Percentiles rank a stretch among this genome's conserved stretches.
Conservation (phyloP, 2,113 vertebrate genomes). For the Mesitornis unicolor region DNA sequence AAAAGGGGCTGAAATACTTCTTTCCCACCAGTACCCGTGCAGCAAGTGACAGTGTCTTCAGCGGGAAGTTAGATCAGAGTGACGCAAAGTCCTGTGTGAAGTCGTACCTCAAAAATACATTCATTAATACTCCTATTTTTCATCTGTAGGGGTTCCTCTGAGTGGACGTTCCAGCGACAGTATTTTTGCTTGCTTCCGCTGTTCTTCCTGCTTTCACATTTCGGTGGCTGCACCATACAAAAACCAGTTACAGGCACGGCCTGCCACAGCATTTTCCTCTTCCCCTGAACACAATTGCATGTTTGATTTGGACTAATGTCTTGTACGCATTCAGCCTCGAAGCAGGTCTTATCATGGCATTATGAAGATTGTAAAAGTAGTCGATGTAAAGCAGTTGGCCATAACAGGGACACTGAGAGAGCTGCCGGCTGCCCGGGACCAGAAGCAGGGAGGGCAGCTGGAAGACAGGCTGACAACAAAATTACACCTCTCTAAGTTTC, state of each 20-base stretch:
- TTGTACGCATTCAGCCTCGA: neutral
- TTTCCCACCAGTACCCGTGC: fast-evolving
- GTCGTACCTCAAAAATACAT: neutral
- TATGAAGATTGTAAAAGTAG: neutral
- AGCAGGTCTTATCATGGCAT: neutral
- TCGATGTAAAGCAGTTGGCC: neutral
- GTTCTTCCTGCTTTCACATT: neutral
- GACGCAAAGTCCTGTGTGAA: neutral
- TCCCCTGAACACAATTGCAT: fast-evolving
- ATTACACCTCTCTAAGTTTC: fast-evolving
- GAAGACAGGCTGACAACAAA: neutral
- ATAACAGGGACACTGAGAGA: neutral
- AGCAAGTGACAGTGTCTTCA: neutral
- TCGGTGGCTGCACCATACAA: neutral
- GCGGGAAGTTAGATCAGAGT: neutral
- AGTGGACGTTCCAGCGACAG: neutral
- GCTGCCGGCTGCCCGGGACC: neutral
- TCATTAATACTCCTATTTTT: neutral
- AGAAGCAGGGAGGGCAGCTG: neutral
- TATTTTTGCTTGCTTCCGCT: neutral
- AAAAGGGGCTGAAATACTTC: neutral
- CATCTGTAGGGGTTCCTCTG: neutral
- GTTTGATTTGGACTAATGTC: neutral
- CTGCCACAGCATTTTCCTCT: neutral
- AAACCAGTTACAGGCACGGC: neutral